Percentiles rank a stretch among this genome's conserved stretches.
phyloP scores from a whole-genome alignment of 92 coral and sea anemone species.

The Parazoanthus atlanticus region DNA sequence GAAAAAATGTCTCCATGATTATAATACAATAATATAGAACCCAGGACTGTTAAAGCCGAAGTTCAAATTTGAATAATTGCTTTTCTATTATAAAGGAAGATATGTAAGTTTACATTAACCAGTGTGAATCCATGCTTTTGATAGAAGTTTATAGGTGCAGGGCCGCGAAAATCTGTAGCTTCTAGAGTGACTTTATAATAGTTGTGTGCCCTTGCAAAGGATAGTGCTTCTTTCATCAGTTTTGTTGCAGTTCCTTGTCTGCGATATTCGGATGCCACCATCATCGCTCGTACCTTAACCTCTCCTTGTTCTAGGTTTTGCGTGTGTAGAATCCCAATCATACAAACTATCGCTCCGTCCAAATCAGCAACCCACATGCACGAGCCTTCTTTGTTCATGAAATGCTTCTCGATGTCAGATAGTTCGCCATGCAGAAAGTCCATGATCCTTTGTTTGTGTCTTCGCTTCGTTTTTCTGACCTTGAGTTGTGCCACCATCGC shows the following conservation, averaged over 20 bases:
- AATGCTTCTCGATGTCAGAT: neutral
- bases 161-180: slow-evolving; percentile 11
- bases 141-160: slow-evolving; percentile 62
- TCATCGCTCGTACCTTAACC: neutral
- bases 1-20: no score
- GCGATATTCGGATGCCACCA: neutral
- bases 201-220: neutral
- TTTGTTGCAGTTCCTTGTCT: neutral
- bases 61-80: neutral
- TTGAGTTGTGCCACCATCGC: slow-evolving; percentile 55
- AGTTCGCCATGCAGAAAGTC: slow-evolving; percentile 36
- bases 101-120: neutral
- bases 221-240: neutral
- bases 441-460: neutral
- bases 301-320: neutral
- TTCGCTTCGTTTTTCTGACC: neutral
- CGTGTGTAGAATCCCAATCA: neutral
- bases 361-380: slow-evolving; percentile 19
- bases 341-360: neutral
- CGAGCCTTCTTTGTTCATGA: neutral
- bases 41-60: neutral
- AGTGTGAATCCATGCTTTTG: slow-evolving; percentile 65
- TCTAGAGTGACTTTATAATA: neutral
- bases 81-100: neutral
- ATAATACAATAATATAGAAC: no score